Evolutionary conservation across 2,888 invertebrate genomes (phyloP).

Genomic region (Choristoneura rosaceana): DNA sequence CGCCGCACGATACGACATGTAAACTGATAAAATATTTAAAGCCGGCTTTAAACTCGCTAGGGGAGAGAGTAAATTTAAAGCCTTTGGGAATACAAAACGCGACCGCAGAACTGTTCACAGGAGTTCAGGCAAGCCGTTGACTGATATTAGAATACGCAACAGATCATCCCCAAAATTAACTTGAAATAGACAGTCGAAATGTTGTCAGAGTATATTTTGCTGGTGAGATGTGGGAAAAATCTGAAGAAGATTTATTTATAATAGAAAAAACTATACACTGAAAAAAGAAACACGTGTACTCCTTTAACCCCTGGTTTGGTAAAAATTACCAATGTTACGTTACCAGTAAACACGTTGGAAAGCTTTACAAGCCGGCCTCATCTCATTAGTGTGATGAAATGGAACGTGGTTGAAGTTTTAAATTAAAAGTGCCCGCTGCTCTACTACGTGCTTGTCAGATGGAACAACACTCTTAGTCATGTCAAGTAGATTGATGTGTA

Average conservation of each 20-base stretch:
- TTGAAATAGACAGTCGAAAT: not conserved
- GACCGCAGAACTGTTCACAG: conserved; percentile 33
- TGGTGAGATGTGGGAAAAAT: not conserved
- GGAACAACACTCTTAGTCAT: conserved; percentile 22
- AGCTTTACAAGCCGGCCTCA: conserved; percentile 59
- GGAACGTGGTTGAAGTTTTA: conserved; percentile 53
- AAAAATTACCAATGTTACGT: too few species aligned
- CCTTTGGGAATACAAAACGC: conserved; percentile 64
- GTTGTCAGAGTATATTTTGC: not conserved
- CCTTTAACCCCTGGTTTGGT: too few species aligned
- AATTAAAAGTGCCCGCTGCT: conserved; percentile 49
- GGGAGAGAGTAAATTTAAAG: conserved; percentile 73
- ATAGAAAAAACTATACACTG: too few species aligned
- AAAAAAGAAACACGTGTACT: too few species aligned
- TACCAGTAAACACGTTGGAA: conserved; percentile 30
- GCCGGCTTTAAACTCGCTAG: conserved; percentile 67
- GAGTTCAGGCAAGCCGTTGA: conserved; percentile 11
- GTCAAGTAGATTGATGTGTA: conserved; percentile 32
- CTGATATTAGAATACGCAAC: not conserved
- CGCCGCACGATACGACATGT: conserved; percentile 78
- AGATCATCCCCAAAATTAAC: not conserved
- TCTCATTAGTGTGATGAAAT: conserved; percentile 66
- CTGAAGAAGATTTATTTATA: too few species aligned
- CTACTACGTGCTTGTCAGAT: conserved; percentile 40
- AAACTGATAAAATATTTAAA: conserved; percentile 84